Conservation (phyloP, 1,140 invertebrate species). For the Gryllus bimaculatus region DNA sequence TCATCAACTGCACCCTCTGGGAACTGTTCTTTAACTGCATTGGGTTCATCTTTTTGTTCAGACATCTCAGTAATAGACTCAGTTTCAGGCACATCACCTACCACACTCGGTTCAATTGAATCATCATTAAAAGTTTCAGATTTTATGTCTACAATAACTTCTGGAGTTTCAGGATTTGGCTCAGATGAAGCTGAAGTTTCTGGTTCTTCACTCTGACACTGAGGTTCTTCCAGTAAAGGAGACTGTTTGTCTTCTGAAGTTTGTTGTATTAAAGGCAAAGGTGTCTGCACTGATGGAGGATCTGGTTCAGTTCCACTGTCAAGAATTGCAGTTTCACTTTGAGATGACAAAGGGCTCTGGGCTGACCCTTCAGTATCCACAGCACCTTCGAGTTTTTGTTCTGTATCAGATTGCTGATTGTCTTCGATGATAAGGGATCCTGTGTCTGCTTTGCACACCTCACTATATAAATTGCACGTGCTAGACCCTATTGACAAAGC, state of each 20-base stretch:
- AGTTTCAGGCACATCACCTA: not conserved
- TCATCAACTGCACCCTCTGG: not conserved
- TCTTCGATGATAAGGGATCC: constrained; percentile 4
- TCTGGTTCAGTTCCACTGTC: constrained; percentile 28
- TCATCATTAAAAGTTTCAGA: not conserved
- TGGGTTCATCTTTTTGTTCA: not conserved
- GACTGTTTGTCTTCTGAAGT: not conserved
- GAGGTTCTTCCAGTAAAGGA: not conserved
- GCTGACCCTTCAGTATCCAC: not conserved
- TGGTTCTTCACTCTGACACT: constrained; percentile 4
- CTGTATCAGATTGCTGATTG: constrained; percentile 1
- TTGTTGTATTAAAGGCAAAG: not conserved
- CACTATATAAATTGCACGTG: constrained; percentile 22
- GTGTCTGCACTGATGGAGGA: constrained; percentile 1
- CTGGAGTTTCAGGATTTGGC: not conserved
- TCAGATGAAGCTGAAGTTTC: not conserved
- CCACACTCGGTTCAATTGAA: not conserved
- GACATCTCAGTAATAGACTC: not conserved
- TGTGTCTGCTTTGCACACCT: constrained; percentile 18
- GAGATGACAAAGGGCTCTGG: not conserved
- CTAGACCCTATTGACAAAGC: constrained; percentile 19
- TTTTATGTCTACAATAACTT: not conserved
- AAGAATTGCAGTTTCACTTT: not conserved
- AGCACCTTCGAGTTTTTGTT: constrained; percentile 6
- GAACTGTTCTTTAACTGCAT: not conserved